These are phyloP conservation scores for Enteromius trimaculatus DNA, from an alignment of 2,797 vertebrate genomes.

Conservation along the genomic window DNA sequence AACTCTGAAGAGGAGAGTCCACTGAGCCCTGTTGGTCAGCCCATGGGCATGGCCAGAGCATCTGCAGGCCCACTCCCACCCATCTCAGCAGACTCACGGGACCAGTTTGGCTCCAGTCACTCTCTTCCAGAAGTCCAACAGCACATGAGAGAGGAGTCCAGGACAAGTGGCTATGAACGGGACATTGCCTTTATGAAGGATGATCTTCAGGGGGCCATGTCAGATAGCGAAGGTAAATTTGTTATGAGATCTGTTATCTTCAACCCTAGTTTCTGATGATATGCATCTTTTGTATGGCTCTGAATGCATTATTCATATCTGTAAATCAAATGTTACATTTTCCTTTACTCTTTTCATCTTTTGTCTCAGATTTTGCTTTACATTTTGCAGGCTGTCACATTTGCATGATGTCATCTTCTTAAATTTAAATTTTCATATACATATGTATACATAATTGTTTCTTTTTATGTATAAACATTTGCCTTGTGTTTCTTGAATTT, in stretches of 20 bases:
- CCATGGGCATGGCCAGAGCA: conserved; percentile 99
- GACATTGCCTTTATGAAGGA: conserved; percentile 99
- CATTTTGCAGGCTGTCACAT: conserved; percentile 67
- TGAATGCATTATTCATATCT: conserved; percentile 71
- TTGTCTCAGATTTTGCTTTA: conserved; percentile 63
- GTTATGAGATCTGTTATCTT: conserved; percentile 78
- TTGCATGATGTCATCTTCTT: conserved; percentile 56
- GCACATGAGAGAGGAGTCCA: conserved; percentile 98
- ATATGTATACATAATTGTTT: conserved; percentile 70
- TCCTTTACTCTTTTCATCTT: conserved; percentile 66
- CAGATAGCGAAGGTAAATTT: conserved; percentile 99
- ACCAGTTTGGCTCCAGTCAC: conserved; percentile 99
- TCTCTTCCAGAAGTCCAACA: conserved; percentile 98
- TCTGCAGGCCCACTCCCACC: conserved; percentile 97
- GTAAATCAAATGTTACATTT: conserved; percentile 71
- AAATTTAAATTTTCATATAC: conserved; percentile 54
- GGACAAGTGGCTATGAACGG: conserved; percentile 94
- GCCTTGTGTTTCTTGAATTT: conserved; percentile 16
- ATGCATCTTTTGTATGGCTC: conserved; percentile 88
- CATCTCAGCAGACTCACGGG: conserved; percentile 96
- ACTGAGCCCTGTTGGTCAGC: conserved; percentile 96
- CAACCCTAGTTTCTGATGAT: conserved; percentile 80
- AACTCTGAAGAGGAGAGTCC: conserved; percentile 99
- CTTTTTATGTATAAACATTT: conserved; percentile 64
- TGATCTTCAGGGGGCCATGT: conserved; percentile 99